Evolutionary conservation across 2,888 invertebrate species (phyloP).

Genomic region (Mystacides longicornis): DNA sequence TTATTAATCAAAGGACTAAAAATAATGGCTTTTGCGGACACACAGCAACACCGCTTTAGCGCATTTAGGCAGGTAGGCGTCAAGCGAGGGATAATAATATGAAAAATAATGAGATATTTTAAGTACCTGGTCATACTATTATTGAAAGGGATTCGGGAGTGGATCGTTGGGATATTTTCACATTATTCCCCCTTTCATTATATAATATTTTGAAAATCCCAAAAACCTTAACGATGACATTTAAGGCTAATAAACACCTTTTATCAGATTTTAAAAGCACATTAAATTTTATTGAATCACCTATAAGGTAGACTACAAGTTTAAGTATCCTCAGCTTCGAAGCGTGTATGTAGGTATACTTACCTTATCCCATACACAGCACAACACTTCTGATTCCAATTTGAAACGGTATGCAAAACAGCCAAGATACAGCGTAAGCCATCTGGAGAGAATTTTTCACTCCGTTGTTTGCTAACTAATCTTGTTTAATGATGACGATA

Average conservation of each 20-base stretch:
- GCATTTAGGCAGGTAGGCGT: neutral
- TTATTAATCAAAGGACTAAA: too few species aligned
- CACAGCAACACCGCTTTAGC: too few species aligned
- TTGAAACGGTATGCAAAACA: too few species aligned
- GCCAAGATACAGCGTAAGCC: too few species aligned
- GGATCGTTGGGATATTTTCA: neutral
- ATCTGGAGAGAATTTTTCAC: too few species aligned
- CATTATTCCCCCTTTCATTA: neutral
- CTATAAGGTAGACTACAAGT: too few species aligned
- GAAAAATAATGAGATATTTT: neutral
- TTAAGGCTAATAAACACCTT: constrained; percentile 1
- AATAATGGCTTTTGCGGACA: too few species aligned
- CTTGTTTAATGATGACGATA: too few species aligned
- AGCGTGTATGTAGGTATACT: too few species aligned
- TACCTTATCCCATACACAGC: neutral
- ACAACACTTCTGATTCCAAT: neutral
- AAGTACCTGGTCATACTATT: neutral
- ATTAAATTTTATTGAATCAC: constrained; percentile 1
- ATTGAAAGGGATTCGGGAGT: neutral
- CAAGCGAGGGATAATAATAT: neutral
- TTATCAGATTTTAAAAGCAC: neutral
- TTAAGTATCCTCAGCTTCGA: too few species aligned
- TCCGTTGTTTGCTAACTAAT: too few species aligned
- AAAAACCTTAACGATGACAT: constrained; percentile 2
- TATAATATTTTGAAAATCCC: constrained; percentile 1